These are phyloP conservation scores for Arvicola amphibius DNA, from an alignment of 2,797 vertebrate species.

Conservation along the genomic window DNA sequence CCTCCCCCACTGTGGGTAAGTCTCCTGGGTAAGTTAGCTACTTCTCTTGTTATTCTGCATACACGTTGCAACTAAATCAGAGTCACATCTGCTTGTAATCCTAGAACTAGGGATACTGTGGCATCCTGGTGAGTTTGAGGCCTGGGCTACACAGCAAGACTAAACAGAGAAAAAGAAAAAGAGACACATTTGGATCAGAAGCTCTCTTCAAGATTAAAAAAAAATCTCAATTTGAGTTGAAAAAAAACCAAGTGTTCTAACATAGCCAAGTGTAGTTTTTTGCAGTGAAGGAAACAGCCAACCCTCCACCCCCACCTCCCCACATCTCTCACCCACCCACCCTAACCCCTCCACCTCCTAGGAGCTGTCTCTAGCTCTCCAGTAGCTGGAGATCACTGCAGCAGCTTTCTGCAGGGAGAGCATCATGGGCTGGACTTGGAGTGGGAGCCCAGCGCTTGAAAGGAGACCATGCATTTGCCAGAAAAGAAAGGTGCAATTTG, in stretches of 20 bases:
- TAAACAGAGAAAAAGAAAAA: not conserved
- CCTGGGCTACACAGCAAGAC: not conserved
- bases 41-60: not conserved
- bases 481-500: not conserved
- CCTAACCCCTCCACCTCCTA: no score
- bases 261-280: not conserved
- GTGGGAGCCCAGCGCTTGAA: not conserved
- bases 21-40: not conserved
- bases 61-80: not conserved
- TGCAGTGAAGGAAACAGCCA: constrained; percentile 2
- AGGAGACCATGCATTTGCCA: not conserved
- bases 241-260: constrained; percentile 7
- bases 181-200: not conserved
- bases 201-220: not conserved
- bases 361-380: not conserved
- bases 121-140: not conserved
- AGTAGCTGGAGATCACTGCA: not conserved
- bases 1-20: not conserved
- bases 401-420: not conserved
- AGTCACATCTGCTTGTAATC: not conserved
- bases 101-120: not conserved
- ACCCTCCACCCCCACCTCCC: not conserved
- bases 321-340: no score
- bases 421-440: not conserved
- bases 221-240: constrained; percentile 28